phyloP scores from a whole-genome alignment of 2,113 vertebrate species.

The Elachura formosa region DNA sequence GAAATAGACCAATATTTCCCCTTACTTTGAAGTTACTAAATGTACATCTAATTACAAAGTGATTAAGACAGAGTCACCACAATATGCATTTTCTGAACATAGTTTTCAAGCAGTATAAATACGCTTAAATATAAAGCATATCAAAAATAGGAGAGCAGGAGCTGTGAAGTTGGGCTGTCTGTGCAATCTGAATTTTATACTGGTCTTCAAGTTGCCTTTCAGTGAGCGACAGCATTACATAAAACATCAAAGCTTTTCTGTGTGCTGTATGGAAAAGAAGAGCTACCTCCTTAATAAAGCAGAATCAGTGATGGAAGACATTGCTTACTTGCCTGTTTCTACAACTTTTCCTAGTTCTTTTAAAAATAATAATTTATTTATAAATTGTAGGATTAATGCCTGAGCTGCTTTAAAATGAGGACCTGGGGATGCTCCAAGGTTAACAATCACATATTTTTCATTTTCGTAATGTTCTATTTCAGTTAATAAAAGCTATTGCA shows the following conservation, averaged over 20 bases:
- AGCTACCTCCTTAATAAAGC: background rate
- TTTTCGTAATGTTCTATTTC: constrained; percentile 15
- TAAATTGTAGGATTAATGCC: background rate
- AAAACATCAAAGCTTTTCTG: constrained; percentile 8
- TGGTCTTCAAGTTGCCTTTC: background rate
- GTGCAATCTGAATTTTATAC: background rate
- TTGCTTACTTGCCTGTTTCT: constrained; percentile 15
- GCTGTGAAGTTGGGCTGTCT: background rate
- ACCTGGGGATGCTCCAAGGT: background rate
- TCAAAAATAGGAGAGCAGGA: background rate
- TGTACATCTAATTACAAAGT: constrained; percentile 36
- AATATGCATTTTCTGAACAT: background rate
- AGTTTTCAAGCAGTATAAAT: background rate
- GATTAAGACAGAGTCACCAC: background rate
- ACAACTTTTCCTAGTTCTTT: background rate
- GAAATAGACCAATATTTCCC: background rate
- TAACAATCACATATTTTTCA: background rate
- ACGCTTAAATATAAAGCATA: background rate
- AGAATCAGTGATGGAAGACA: background rate
- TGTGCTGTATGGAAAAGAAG: background rate
- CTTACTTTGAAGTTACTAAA: constrained; percentile 42
- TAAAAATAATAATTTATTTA: background rate
- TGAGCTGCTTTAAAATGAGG: constrained; percentile 1
- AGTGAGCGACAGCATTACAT: background rate
- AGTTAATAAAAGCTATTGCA: constrained; percentile 16